Conservation (phyloP, 2,113 vertebrate genomes). For the Ardeotis arabs region DNA sequence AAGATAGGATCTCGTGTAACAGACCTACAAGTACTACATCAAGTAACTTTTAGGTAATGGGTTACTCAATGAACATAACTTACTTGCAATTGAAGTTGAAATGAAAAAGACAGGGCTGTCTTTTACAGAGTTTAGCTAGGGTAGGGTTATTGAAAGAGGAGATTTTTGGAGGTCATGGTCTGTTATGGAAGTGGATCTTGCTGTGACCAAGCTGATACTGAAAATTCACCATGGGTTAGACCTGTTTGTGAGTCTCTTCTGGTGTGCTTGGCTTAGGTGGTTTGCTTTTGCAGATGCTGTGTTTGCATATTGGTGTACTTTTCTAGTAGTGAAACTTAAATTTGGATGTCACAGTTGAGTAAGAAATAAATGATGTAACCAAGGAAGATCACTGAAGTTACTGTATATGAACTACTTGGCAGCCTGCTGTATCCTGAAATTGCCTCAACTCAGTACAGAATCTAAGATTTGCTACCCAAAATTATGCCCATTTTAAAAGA, state of each 20-base stretch:
- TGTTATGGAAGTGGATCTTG: background rate
- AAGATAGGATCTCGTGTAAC: background rate
- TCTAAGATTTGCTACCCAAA: background rate
- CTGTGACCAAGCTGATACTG: background rate
- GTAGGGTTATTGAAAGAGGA: background rate
- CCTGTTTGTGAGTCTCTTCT: background rate
- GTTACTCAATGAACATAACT: fast-evolving
- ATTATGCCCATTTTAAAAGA: background rate
- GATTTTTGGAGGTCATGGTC: background rate
- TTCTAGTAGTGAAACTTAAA: background rate
- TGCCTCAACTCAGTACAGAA: background rate
- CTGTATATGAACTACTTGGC: background rate
- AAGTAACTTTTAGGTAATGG: background rate
- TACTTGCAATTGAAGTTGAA: background rate
- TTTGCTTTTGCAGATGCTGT: background rate
- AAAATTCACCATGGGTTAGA: background rate
- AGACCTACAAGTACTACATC: background rate
- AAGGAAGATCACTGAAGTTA: background rate
- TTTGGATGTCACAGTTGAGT: background rate
- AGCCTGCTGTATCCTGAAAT: background rate
- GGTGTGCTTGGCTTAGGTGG: background rate
- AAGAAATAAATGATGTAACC: background rate
- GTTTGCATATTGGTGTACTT: background rate
- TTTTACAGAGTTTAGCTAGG: background rate
- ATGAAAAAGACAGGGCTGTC: background rate